Evolutionary conservation across 92 coral and sea anemone species (phyloP), one percentile per base, ranked within the genome.

Genomic region (Phenganax subtilis): DNA sequence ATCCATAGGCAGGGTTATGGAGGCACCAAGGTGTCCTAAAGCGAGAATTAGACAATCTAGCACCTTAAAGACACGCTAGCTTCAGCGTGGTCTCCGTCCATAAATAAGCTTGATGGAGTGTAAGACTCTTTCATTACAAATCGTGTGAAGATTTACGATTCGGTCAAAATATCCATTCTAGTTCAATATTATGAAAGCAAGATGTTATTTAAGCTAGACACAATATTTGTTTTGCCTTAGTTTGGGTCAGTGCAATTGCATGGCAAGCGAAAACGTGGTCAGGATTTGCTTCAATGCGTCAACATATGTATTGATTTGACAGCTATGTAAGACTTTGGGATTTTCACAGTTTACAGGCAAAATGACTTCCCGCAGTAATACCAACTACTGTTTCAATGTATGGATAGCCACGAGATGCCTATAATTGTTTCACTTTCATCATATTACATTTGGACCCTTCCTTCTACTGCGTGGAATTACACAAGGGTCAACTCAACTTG

Each of bases 401-500:
- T 17, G 30, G 27, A 64, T 7, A 20, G 16, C 47, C 47, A 37
- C 47, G 47, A 20, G 20, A 14, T 12, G 27, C 15, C 2, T 8
- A n/a, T 64, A 20, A 14, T 27, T 60, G 60, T 47, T 44, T 9
- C 58, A 60, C 12, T 14, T 30, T 76, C 47, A 76, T 76, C 70
- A 56, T 58, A 20, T 76, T 76, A 76, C 81, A 76, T 57, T 57
- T 57, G 54, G 56, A 59, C 55, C 31, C 69, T 76, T 75, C 80
- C 55, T 75, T 75, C 55, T 55, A 9, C 59, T 25, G 57, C 29
- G 1, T 75, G n/a, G 6, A 75, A 75, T 17, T 56, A 10, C 57
- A 37, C 14, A 75, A 75, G 63, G 31, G 53, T n/a, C 56, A 7
- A 30, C 55, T 76, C 16, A 56, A 44, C 14, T 58, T 2, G n/a